phyloP scores from a whole-genome alignment of 2,888 invertebrate species.

The Cataglyphis cursor region DNA sequence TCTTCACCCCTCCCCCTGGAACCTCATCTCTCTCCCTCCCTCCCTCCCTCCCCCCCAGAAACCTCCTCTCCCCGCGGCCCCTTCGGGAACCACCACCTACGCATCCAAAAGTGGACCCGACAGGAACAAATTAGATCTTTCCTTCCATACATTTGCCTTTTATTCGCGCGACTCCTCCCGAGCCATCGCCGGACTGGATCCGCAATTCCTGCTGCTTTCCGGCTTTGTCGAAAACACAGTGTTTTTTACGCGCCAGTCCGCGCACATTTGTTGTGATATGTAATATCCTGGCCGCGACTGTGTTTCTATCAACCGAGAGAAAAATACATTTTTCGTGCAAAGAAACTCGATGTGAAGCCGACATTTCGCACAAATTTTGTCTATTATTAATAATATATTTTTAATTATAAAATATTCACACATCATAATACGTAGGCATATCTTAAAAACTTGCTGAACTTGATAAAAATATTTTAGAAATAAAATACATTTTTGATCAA shows the following conservation, averaged over 20 bases:
- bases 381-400: neutral
- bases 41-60: slow-evolving; percentile 45
- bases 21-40: slow-evolving; percentile 56
- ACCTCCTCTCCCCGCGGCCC: slow-evolving; percentile 15
- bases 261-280: slow-evolving; percentile 47
- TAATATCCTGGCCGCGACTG: slow-evolving; percentile 45
- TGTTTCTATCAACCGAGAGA: slow-evolving; percentile 41
- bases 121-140: slow-evolving; percentile 87
- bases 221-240: slow-evolving; percentile 51
- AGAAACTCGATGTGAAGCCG: slow-evolving; percentile 1
- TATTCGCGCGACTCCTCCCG: slow-evolving; percentile 80
- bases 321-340: slow-evolving; percentile 22
- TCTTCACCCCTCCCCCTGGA: slow-evolving; percentile 59
- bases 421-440: neutral
- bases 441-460: neutral
- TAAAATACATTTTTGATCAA: neutral
- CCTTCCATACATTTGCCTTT: slow-evolving; percentile 86
- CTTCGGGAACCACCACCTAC: slow-evolving; percentile 55
- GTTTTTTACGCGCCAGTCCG: slow-evolving; percentile 50
- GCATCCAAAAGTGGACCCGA: slow-evolving; percentile 82
- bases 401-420: neutral
- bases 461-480: neutral
- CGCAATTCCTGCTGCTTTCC: slow-evolving; percentile 49
- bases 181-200: slow-evolving; percentile 53
- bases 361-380: neutral